Conservation (phyloP, 2,113 vertebrate species). For the Oreochromis aureus region DNA sequence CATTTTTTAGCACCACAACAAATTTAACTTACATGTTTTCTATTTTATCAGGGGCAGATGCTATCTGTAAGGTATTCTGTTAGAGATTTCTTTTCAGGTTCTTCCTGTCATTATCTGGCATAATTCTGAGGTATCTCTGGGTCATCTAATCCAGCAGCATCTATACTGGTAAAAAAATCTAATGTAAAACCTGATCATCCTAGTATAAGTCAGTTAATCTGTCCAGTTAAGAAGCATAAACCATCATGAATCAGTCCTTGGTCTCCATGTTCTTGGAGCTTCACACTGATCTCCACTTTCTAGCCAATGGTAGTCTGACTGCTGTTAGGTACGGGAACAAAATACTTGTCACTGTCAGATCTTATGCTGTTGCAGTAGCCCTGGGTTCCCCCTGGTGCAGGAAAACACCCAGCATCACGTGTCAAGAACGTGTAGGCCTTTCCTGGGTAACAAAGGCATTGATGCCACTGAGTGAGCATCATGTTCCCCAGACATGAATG, state of each 20-base stretch:
- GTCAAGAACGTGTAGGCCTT: not conserved
- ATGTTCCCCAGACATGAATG: not conserved
- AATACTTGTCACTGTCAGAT: not conserved
- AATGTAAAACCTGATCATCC: not conserved
- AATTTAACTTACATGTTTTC: not conserved
- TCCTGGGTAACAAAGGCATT: not conserved
- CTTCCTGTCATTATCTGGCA: not conserved
- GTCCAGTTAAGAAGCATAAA: not conserved
- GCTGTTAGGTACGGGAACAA: not conserved
- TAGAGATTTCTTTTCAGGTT: not conserved
- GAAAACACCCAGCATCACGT: not conserved
- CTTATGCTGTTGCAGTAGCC: not conserved
- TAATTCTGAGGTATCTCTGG: not conserved
- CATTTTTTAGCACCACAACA: not conserved
- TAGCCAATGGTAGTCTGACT: not conserved
- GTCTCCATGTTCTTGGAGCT: not conserved
- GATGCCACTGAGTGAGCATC: not conserved
- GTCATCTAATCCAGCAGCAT: not conserved
- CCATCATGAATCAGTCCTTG: not conserved
- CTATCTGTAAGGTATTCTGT: not conserved
- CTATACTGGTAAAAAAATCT: not conserved
- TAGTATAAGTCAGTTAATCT: not conserved
- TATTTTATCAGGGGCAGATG: not conserved
- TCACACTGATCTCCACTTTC: not conserved
- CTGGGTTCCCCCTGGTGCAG: not conserved